phyloP scores from a whole-genome alignment of 1,140 invertebrate genomes.

The Drosophila quadrilineata region DNA sequence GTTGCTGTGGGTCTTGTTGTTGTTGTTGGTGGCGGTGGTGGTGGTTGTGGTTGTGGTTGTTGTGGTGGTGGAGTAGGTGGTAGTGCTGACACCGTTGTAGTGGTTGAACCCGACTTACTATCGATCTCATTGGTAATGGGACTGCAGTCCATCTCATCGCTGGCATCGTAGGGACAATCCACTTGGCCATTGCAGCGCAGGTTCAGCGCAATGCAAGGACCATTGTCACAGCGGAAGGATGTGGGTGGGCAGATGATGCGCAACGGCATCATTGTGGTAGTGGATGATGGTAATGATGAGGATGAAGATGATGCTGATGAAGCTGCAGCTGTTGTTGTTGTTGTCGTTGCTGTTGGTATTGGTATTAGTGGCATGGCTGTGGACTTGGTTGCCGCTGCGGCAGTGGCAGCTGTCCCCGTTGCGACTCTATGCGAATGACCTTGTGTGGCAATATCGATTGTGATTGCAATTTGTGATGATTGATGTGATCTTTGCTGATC shows the following conservation, averaged over 20 bases:
- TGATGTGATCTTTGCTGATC: constrained; percentile 7
- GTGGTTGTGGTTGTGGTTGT: not conserved
- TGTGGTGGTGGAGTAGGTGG: not conserved
- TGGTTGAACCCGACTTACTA: constrained; percentile 60
- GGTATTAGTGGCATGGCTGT: not conserved
- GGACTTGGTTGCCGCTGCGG: constrained; percentile 6
- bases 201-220: constrained; percentile 84
- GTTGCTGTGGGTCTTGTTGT: not conserved
- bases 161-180: constrained; percentile 86
- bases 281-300: not conserved
- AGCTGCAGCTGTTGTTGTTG: not conserved
- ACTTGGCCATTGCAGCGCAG: constrained; percentile 84
- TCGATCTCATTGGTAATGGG: constrained; percentile 71
- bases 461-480: constrained; percentile 3
- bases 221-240: constrained; percentile 86
- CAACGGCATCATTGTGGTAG: constrained; percentile 17
- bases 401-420: constrained; percentile 8
- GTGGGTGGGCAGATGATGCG: constrained; percentile 63
- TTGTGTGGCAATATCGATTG: constrained; percentile 28
- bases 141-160: constrained; percentile 86
- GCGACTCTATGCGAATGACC: constrained; percentile 36
- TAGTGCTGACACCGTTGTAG: constrained; percentile 24
- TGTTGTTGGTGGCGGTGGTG: not conserved
- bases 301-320: not conserved
- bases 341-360: not conserved